Evolutionary conservation across 1,140 invertebrate species (phyloP).

Genomic region (Akabosia matsudoensis): DNA sequence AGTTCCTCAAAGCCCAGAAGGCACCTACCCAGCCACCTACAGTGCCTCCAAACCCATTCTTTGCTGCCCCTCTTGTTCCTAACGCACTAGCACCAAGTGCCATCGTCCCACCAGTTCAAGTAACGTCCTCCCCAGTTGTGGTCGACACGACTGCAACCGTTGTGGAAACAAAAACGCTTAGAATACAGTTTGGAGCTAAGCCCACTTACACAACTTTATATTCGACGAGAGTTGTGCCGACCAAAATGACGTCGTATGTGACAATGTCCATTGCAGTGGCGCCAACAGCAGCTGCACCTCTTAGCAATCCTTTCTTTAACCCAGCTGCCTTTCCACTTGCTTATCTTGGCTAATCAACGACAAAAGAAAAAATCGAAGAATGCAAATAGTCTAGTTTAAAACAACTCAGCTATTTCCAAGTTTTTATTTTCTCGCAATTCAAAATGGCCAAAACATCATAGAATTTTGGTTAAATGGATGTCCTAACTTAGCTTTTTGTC

Average conservation of each 20-base stretch:
- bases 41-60: conserved; percentile 52
- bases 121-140: conserved; percentile 76
- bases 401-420: no score
- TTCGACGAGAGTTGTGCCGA: conserved; percentile 78
- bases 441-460: no score
- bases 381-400: no score
- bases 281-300: conserved; percentile 60
- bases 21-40: conserved; percentile 56
- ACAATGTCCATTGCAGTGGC: conserved; percentile 72
- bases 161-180: conserved; percentile 75
- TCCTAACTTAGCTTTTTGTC: no score
- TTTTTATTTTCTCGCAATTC: no score
- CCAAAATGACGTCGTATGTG: conserved; percentile 73
- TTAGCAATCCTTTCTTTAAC: conserved; percentile 64
- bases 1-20: conserved; percentile 52
- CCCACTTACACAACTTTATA: conserved; percentile 81
- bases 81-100: background rate
- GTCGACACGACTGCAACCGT: conserved; percentile 73
- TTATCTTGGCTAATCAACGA: conserved; percentile 36
- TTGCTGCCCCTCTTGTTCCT: conserved; percentile 44
- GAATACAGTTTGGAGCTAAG: conserved; percentile 81
- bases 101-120: conserved; percentile 54
- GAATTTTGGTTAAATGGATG: no score
- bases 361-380: no score
- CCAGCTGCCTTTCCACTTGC: conserved; percentile 68